These are phyloP conservation scores for Rhingia campestris DNA, from an alignment of 2,888 invertebrate genomes.

Conservation along the genomic window DNA sequence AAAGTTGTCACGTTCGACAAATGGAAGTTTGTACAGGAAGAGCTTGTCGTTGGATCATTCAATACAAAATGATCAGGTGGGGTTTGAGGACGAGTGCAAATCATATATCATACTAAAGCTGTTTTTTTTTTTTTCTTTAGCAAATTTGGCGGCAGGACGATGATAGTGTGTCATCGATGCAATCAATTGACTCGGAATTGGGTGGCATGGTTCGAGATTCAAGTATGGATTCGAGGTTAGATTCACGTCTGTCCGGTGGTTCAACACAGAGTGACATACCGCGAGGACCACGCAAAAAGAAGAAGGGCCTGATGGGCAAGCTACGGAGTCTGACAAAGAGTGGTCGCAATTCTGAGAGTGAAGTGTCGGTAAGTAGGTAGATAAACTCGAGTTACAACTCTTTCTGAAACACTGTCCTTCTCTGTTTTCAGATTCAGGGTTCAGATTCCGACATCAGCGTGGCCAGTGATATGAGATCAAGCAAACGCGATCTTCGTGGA, in stretches of 20 bases:
- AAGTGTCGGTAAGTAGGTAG: conserved; percentile 80
- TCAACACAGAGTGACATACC: conserved; percentile 93
- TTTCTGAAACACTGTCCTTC: neutral
- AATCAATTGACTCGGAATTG: conserved; percentile 88
- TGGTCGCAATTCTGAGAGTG: conserved; percentile 83
- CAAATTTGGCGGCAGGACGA: conserved; percentile 92
- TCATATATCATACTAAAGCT: conserved; percentile 57
- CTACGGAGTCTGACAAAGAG: conserved; percentile 93
- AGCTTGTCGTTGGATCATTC: conserved; percentile 89
- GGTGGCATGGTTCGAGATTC: conserved; percentile 89
- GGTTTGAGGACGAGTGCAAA: neutral
- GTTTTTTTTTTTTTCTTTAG: conserved; percentile 79
- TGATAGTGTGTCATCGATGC: conserved; percentile 92
- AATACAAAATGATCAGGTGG: conserved; percentile 83
- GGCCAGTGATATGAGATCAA: conserved; percentile 85
- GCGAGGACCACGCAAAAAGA: conserved; percentile 88
- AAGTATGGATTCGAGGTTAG: conserved; percentile 85
- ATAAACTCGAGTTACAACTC: neutral
- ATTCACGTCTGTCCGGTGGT: conserved; percentile 92
- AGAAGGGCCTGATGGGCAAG: conserved; percentile 92
- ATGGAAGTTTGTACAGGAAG: conserved; percentile 86
- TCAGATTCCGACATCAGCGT: conserved; percentile 89
- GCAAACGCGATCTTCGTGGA: conserved; percentile 91
- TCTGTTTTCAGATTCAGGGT: conserved; percentile 83
- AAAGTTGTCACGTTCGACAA: conserved; percentile 80